A percentile compares a stretch with the other conserved stretches of the same genome.
These are phyloP conservation scores for Ophiothrix spiculata DNA, from an alignment of 35 echinoderm and acorn worm genomes.

Conservation along the genomic window DNA sequence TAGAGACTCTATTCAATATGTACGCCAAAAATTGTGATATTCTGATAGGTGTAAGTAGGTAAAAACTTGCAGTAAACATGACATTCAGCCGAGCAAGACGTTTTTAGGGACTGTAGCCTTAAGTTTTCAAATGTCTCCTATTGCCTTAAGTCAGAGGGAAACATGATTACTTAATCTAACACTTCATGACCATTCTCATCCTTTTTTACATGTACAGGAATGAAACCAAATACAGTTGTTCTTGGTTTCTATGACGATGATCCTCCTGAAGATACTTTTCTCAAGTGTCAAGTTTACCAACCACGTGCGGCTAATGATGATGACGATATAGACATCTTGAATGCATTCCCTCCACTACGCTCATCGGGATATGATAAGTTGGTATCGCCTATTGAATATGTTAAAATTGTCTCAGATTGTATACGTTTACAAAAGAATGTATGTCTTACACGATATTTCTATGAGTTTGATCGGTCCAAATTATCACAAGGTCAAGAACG, in stretches of 20 bases:
- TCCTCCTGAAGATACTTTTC: slow-evolving; percentile 53
- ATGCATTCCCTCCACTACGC: slow-evolving; percentile 45
- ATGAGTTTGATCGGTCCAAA: slow-evolving; percentile 56
- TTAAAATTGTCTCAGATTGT: slow-evolving; percentile 62
- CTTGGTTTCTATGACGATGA: slow-evolving; percentile 87
- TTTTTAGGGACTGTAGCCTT: no score
- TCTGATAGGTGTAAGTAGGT: no score
- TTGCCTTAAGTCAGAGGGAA: no score
- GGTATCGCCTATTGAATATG: slow-evolving; percentile 65
- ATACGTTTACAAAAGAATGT: slow-evolving; percentile 74
- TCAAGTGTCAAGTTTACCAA: slow-evolving; percentile 10
- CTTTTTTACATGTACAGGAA: slow-evolving; percentile 37
- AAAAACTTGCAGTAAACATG: no score
- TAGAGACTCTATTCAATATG: no score
- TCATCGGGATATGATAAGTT: slow-evolving; percentile 34
- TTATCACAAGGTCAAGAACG: slow-evolving; percentile 2
- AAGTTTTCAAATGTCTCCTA: no score
- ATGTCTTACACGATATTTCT: slow-evolving; percentile 70
- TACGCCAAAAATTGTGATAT: no score
- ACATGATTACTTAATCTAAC: no score
- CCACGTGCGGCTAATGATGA: slow-evolving; percentile 24
- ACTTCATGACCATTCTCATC: not conserved
- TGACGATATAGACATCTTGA: slow-evolving; percentile 37
- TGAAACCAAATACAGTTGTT: slow-evolving; percentile 92
- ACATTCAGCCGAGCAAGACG: no score